phyloP scores from a whole-genome alignment of 1,140 invertebrate species.

The Spodoptera frugiperda region DNA sequence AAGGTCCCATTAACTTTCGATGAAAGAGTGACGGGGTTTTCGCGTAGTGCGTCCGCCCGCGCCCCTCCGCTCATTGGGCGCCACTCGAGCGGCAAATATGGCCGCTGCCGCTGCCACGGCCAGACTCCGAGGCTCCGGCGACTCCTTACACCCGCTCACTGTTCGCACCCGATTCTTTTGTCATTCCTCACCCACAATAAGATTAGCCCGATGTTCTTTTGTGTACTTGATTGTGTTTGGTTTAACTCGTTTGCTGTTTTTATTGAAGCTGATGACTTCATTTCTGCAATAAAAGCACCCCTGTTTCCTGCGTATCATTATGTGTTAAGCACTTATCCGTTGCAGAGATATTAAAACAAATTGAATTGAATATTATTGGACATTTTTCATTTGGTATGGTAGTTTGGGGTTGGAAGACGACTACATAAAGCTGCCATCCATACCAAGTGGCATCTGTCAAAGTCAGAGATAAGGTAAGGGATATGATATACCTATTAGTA shows the following conservation, averaged over 20 bases:
- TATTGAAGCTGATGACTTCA: constrained; percentile 40
- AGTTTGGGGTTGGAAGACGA: not conserved
- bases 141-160: constrained; percentile 54
- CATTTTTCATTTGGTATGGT: not conserved
- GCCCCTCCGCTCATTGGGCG: constrained; percentile 60
- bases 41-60: constrained; percentile 62
- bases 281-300: constrained; percentile 43
- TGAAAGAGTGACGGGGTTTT: constrained; percentile 75
- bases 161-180: constrained; percentile 60
- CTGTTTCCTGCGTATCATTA: constrained; percentile 24
- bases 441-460: too few relatives aligned
- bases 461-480: too few relatives aligned
- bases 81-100: constrained; percentile 80
- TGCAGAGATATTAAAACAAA: constrained; percentile 9
- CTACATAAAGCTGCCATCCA: too few relatives aligned
- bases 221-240: constrained; percentile 71
- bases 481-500: too few relatives aligned
- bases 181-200: constrained; percentile 68
- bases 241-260: constrained; percentile 75
- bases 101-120: constrained; percentile 63
- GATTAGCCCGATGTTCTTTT: constrained; percentile 77
- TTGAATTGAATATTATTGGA: constrained; percentile 10
- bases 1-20: constrained; percentile 84
- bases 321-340: constrained; percentile 32
- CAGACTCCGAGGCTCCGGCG: constrained; percentile 71